These are phyloP conservation scores for Nasonia giraulti DNA, from an alignment of 1,140 invertebrate species.

Conservation along the genomic window DNA sequence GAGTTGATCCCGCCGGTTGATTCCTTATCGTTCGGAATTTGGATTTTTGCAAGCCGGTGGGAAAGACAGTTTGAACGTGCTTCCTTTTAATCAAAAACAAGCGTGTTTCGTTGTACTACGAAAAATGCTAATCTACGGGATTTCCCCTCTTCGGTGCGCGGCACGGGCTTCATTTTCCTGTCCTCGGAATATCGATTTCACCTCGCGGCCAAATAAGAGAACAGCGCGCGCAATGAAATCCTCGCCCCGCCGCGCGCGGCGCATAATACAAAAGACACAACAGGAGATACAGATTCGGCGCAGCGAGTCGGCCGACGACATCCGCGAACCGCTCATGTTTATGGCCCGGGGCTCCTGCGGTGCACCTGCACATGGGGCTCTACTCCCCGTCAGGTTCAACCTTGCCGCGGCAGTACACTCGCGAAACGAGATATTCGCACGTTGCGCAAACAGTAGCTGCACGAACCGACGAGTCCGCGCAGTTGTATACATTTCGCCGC, in stretches of 20 bases:
- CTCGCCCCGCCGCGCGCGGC: no score
- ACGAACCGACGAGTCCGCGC: neutral
- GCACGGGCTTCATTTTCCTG: neutral
- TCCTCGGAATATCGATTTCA: neutral
- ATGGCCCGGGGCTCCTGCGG: neutral
- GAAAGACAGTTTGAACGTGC: neutral
- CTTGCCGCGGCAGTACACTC: neutral
- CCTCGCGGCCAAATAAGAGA: no score
- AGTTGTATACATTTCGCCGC: neutral
- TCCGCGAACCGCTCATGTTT: neutral
- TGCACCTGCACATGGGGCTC: neutral
- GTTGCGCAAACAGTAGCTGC: neutral
- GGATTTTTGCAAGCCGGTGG: neutral
- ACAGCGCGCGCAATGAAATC: no score
- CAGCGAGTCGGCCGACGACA: neutral
- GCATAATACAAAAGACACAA: no score
- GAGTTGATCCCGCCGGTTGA: neutral
- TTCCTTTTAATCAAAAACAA: no score
- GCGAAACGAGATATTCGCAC: neutral
- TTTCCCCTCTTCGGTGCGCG: neutral
- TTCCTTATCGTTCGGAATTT: neutral
- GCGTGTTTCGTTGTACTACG: no score
- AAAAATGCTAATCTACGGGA: no score
- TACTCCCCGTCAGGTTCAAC: neutral
- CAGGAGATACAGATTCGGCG: neutral